phyloP scores from a whole-genome alignment of 2,888 invertebrate genomes.

The Opisthograptis luteolata region DNA sequence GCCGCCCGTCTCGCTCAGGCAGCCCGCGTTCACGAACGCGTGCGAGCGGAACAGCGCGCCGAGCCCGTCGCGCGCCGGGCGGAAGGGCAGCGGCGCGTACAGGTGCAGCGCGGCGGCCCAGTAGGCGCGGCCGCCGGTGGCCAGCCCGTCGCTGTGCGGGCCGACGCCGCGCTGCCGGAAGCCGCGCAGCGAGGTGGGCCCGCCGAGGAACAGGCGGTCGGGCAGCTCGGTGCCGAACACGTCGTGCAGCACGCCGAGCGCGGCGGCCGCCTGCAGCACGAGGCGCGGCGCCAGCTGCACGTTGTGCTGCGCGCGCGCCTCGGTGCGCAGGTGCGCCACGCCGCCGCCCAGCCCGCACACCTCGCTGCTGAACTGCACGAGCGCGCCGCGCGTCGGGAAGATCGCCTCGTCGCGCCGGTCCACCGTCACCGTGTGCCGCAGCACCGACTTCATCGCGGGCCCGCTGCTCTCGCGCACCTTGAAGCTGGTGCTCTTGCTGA shows the following conservation, averaged over 20 bases:
- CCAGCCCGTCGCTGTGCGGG: conserved; percentile 90
- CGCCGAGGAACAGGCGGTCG: conserved; percentile 94
- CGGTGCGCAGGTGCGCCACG: conserved; percentile 94
- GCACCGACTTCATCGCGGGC: conserved; percentile 93
- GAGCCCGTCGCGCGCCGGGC: conserved; percentile 90
- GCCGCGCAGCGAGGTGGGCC: conserved; percentile 94
- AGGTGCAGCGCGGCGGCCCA: conserved; percentile 95
- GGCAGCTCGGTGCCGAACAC: conserved; percentile 86
- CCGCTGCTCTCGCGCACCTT: conserved; percentile 94
- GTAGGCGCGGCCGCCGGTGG: conserved; percentile 90
- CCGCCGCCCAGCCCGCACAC: conserved; percentile 96
- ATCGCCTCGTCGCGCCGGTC: conserved; percentile 92
- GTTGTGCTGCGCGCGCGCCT: conserved; percentile 75
- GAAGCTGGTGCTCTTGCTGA: conserved; percentile 88
- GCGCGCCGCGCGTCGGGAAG: conserved; percentile 90
- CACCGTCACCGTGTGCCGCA: conserved; percentile 91
- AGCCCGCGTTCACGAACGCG: conserved; percentile 95
- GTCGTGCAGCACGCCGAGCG: conserved; percentile 87
- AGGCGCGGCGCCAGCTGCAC: conserved; percentile 56
- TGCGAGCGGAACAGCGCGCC: conserved; percentile 95
- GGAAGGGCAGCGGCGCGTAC: conserved; percentile 95
- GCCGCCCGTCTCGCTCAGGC: conserved; percentile 84
- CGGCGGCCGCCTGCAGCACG: conserved; percentile 89
- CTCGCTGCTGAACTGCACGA: conserved; percentile 91
- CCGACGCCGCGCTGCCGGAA: conserved; percentile 95